Percentiles rank a stretch among this genome's conserved stretches.
Evolutionary conservation across 2,113 vertebrate genomes (phyloP).

Genomic region (Lates calcarifer): DNA sequence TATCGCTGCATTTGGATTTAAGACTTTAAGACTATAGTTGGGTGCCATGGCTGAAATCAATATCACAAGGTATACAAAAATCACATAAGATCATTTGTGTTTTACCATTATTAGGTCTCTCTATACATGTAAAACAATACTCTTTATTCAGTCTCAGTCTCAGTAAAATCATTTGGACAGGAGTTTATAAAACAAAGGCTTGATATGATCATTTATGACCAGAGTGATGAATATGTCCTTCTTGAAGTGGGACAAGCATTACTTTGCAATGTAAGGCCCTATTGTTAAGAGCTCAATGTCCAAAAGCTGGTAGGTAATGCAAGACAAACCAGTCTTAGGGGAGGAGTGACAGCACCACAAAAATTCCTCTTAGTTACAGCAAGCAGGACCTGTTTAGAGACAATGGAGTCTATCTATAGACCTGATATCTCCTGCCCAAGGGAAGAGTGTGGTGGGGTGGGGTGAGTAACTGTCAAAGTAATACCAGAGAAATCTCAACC

Average conservation of each 20-base stretch:
- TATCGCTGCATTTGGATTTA: background rate
- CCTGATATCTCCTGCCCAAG: background rate
- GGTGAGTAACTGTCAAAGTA: background rate
- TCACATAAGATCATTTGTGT: too few relatives aligned
- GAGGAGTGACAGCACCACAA: background rate
- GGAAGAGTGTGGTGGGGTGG: background rate
- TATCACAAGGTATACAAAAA: too few relatives aligned
- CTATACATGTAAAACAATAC: background rate
- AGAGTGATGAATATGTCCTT: background rate
- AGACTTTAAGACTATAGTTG: background rate
- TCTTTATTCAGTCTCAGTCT: background rate
- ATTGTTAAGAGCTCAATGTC: background rate
- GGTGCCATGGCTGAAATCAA: background rate
- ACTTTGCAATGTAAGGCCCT: background rate
- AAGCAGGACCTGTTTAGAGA: constrained; percentile 4
- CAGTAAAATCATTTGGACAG: background rate
- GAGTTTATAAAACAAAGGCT: background rate
- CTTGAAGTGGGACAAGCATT: background rate
- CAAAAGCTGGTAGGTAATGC: background rate
- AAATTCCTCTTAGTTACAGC: background rate
- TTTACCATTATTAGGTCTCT: too few relatives aligned
- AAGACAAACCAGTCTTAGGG: constrained; percentile 29
- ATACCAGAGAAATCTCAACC: background rate
- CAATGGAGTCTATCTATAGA: constrained; percentile 12
- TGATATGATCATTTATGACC: background rate